Base-by-base conservation (phyloP, 1,140 invertebrate species). In the Rhysida immarginata region DNA sequence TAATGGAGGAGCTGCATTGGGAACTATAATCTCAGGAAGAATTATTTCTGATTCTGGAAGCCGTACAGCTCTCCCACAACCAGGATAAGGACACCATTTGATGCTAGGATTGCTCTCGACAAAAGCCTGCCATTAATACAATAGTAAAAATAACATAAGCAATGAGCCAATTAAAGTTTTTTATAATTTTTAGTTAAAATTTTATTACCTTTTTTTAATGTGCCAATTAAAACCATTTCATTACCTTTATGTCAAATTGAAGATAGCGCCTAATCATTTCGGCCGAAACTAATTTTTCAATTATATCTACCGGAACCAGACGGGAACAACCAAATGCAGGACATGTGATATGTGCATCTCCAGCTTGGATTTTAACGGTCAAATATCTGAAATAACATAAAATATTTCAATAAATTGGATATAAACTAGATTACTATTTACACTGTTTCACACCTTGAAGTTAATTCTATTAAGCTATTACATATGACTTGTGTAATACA, bases 1-100 rank as follows among this genome's bases (percentile, higher is more conserved):
- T 5, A 65, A 62, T n/a, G 65, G 65, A 11, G 62, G 62, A 45
- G 58, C 59, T 26, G 53, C 45, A 50, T 59, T 13, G 50, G 59
- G 49, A 54, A 58, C 42, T 35, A 51, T 48, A 27, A 54, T 11
- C 23, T 43, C 20, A 14, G 23, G 25, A 16, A 8, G 29, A 27
- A 43, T 61, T 58, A 74, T 67, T 61, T 79, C 76, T 8, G 75
- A 69, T 60, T 81, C 79, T 14, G 80, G 80, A n/a, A 81, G 64
- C 58, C 75, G 70, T 13, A 84, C 81, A 27, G 82, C 82, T 58
- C 78, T 68, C 2, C 79, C 79, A 71, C 82, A 84, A 8, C 78
- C 80, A 27, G 81, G 77, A 60, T 74, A 77, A 2, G 82, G 82
- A 66, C 82, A 84, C 82, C 82, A 84, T 66, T 83, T 83, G 58